phyloP scores from a whole-genome alignment of 2,888 invertebrate genomes.

The Chaetogeoica ovagalla region DNA sequence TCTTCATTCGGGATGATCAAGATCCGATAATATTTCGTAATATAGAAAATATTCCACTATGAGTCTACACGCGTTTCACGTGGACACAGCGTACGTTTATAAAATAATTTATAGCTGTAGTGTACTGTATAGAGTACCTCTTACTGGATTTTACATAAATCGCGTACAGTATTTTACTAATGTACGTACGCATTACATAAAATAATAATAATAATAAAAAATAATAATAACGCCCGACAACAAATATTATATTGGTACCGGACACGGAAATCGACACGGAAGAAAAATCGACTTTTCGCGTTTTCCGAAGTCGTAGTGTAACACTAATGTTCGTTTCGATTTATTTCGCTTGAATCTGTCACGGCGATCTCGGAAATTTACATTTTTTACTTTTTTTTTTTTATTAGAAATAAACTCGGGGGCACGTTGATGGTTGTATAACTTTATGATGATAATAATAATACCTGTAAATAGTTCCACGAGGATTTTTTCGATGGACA shows the following conservation, averaged over 20 bases:
- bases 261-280: not conserved
- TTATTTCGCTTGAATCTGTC: not conserved
- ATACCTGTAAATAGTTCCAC: too few species aligned
- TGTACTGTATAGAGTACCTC: too few species aligned
- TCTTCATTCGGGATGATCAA: too few species aligned
- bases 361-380: not conserved
- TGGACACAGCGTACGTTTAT: too few species aligned
- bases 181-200: not conserved
- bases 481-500: too few species aligned
- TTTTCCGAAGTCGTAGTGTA: not conserved
- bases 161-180: not conserved
- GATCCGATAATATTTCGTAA: too few species aligned
- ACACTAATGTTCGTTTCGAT: not conserved
- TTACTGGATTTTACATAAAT: too few species aligned
- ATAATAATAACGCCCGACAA: not conserved
- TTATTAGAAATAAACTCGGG: not conserved
- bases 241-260: not conserved
- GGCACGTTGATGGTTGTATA: not conserved
- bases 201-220: too few species aligned
- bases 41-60: too few species aligned
- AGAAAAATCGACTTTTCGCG: not conserved
- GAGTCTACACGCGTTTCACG: too few species aligned
- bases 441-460: too few species aligned
- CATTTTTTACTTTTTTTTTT: not conserved
- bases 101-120: too few species aligned